Percentiles rank a stretch among this genome's conserved stretches.
phyloP scores from a whole-genome alignment of 2,888 invertebrate species.

The Rhamphomyia laevipes region DNA sequence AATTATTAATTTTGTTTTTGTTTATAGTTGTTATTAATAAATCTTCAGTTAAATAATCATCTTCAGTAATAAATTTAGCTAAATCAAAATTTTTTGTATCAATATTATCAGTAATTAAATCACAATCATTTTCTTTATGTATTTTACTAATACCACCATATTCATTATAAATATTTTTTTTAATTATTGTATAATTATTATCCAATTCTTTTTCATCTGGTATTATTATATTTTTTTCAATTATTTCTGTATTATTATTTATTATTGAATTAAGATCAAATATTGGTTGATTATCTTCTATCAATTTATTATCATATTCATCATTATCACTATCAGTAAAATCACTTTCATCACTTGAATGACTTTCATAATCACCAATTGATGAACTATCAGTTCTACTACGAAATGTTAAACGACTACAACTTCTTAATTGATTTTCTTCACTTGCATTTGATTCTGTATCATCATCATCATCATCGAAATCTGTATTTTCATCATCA shows the following conservation, averaged over 20 bases:
- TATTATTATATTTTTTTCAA: no score
- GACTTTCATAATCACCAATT: slow-evolving; percentile 36
- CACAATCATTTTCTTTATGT: no score
- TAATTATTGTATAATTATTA: not conserved
- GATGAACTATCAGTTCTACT: slow-evolving; percentile 34
- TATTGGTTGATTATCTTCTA: not conserved
- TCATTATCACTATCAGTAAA: slow-evolving; percentile 17
- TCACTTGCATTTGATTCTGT: slow-evolving; percentile 15
- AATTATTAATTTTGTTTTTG: no score
- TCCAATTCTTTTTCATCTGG: not conserved
- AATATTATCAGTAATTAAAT: slow-evolving; percentile 7
- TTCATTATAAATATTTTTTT: not conserved
- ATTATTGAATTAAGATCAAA: not conserved
- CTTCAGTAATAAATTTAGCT: slow-evolving; percentile 35
- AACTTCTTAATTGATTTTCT: slow-evolving; percentile 12
- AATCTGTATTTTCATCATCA: slow-evolving; percentile 11
- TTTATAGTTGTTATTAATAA: no score
- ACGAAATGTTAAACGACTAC: slow-evolving; percentile 29
- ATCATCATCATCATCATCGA: slow-evolving; percentile 15
- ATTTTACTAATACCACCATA: no score
- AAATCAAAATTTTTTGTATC: slow-evolving; percentile 33
- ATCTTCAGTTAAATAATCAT: slow-evolving; percentile 23
- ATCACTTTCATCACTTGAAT: slow-evolving; percentile 34
- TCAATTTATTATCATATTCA: not conserved
- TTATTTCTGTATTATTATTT: not conserved